A percentile compares a stretch with the other conserved stretches of the same genome.
phyloP scores from a whole-genome alignment of 2,797 vertebrate genomes.

The Semaprochilodus insignis region DNA sequence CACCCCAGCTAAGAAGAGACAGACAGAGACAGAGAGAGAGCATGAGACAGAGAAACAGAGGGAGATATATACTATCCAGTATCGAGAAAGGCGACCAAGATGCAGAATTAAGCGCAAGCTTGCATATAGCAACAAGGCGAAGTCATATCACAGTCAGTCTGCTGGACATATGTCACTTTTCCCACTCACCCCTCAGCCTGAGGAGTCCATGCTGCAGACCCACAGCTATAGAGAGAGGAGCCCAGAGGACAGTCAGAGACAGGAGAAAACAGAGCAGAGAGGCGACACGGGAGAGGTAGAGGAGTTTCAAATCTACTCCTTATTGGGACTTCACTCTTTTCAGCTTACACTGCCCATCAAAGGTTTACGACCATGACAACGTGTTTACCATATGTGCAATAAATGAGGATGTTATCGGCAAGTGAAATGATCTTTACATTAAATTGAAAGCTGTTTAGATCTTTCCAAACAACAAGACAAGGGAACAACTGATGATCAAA shows the following conservation, averaged over 20 bases:
- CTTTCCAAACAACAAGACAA: no score
- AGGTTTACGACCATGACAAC: no score
- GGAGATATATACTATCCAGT: background rate
- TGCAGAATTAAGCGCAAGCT: constrained; percentile 7
- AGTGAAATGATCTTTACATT: no score
- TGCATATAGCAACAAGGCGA: constrained; percentile 14
- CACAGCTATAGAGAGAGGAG: constrained; percentile 44
- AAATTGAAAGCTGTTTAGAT: no score
- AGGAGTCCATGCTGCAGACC: constrained; percentile 55
- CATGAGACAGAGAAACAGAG: background rate
- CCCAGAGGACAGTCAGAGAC: constrained; percentile 12
- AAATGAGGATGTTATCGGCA: background rate
- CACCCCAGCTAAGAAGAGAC: background rate
- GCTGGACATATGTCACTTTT: constrained; percentile 1
- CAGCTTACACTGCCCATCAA: background rate
- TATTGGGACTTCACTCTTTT: background rate
- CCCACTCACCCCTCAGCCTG: constrained; percentile 57
- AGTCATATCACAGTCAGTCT: background rate
- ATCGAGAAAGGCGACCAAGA: constrained; percentile 7
- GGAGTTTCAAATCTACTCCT: background rate
- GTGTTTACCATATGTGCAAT: no score
- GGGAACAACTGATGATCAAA: no score
- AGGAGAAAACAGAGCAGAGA: constrained; percentile 1
- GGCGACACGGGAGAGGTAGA: background rate
- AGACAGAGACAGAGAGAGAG: constrained; percentile 11